A percentile compares a stretch with the other conserved stretches of the same genome.
phyloP scores from a whole-genome alignment of 1,140 invertebrate genomes.

The Papilio glaucus region DNA sequence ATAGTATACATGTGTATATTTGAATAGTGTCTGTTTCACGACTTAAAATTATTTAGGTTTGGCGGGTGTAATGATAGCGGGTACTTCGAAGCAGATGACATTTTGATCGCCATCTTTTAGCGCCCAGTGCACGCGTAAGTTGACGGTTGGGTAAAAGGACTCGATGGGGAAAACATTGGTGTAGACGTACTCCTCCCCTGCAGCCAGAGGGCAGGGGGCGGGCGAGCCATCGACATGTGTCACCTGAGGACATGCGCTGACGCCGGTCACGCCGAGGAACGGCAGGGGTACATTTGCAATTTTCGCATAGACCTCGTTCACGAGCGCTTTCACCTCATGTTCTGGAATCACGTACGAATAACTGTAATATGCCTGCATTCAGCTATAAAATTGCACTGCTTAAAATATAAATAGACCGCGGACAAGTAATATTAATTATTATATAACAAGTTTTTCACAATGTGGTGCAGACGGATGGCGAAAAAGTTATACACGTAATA shows the following conservation, averaged over 20 bases:
- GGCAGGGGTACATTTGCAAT: conserved; percentile 83
- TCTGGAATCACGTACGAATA: conserved; percentile 59
- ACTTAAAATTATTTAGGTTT: conserved; percentile 27
- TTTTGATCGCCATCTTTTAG: conserved; percentile 77
- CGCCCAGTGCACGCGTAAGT: conserved; percentile 85
- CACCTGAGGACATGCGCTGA: conserved; percentile 83
- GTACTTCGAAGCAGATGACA: conserved; percentile 87
- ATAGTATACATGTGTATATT: not conserved
- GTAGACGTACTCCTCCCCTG: conserved; percentile 56
- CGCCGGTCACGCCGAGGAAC: conserved; percentile 85
- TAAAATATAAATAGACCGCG: too few relatives aligned
- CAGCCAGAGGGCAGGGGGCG: conserved; percentile 51
- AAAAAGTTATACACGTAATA: too few relatives aligned
- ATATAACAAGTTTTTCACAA: too few relatives aligned
- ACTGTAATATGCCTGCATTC: not conserved
- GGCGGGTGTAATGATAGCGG: conserved; percentile 81
- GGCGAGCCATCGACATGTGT: conserved; percentile 71
- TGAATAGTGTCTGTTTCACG: not conserved
- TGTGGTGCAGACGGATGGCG: too few relatives aligned
- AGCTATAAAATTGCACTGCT: not conserved
- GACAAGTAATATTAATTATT: too few relatives aligned
- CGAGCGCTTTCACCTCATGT: conserved; percentile 69
- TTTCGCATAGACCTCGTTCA: conserved; percentile 80
- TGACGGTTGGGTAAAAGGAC: conserved; percentile 56
- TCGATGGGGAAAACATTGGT: conserved; percentile 54